Conservation (phyloP, 2,797 vertebrate genomes). For the Argya squamiceps region DNA sequence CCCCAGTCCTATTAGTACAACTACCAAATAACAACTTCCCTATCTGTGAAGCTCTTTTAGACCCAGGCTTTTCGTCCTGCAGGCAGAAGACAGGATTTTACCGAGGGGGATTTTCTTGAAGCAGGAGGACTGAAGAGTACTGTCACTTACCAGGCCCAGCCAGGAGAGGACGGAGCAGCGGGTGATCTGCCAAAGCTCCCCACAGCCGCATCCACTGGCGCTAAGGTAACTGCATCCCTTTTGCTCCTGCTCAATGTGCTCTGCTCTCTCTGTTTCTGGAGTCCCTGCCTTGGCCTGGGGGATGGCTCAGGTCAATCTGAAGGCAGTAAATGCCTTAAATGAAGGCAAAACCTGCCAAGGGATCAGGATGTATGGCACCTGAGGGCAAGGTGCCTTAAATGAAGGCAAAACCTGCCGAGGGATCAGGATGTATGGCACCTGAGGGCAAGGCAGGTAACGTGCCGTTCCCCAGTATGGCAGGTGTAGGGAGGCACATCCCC, state of each 20-base stretch:
- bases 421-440: not conserved
- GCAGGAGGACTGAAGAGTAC: not conserved
- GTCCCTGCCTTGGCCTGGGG: no score
- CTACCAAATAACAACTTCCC: not conserved
- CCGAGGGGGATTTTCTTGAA: not conserved
- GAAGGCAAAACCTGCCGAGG: not conserved
- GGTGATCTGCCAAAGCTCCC: not conserved
- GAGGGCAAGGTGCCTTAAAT: not conserved
- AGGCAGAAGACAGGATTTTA: not conserved
- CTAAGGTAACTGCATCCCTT: not conserved
- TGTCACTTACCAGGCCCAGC: fast-evolving
- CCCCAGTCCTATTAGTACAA: not conserved
- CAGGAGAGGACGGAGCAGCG: not conserved
- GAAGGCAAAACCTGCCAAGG: not conserved
- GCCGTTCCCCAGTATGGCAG: not conserved
- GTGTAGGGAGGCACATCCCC: not conserved
- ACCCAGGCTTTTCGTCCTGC: not conserved
- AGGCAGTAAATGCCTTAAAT: not conserved
- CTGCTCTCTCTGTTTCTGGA: not conserved
- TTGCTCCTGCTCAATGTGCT: not conserved
- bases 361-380: not conserved
- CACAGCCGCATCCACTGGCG: fast-evolving
- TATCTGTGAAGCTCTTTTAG: not conserved
- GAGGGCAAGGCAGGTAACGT: fast-evolving
- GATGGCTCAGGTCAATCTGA: not conserved